phyloP scores from a whole-genome alignment of 1,140 invertebrate genomes.

The Sesamia nonagrioides region DNA sequence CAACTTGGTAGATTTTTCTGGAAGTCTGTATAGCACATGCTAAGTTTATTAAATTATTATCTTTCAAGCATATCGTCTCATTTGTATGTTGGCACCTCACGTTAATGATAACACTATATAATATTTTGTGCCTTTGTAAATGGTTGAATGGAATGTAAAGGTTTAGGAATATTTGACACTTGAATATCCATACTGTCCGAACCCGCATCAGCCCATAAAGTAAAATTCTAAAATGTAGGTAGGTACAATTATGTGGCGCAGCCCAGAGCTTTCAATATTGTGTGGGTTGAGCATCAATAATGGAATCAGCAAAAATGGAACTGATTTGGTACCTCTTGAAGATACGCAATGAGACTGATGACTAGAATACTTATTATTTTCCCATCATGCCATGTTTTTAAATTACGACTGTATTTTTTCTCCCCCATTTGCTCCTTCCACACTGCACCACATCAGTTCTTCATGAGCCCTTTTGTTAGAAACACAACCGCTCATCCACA shows the following conservation, averaged over 20 bases:
- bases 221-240: constrained; percentile 33
- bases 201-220: constrained; percentile 19
- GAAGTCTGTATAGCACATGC: background rate
- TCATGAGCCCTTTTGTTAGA: constrained; percentile 15
- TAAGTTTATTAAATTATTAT: background rate
- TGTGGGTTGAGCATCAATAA: background rate
- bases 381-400: no score
- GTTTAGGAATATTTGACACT: constrained; percentile 43
- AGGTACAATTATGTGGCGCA: constrained; percentile 22
- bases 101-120: constrained; percentile 34
- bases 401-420: background rate
- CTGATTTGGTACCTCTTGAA: no score
- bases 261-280: background rate
- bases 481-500: constrained; percentile 23
- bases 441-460: constrained; percentile 17
- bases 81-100: constrained; percentile 43
- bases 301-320: no score
- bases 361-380: constrained; percentile 8
- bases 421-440: no score
- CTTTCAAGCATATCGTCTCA: constrained; percentile 23
- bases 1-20: background rate
- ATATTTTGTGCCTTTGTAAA: constrained; percentile 44
- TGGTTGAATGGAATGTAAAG: constrained; percentile 47
- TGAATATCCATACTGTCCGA: constrained; percentile 32
- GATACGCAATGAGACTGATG: background rate